Conservation (phyloP, 2,113 vertebrate genomes). For the Columba janthina region DNA sequence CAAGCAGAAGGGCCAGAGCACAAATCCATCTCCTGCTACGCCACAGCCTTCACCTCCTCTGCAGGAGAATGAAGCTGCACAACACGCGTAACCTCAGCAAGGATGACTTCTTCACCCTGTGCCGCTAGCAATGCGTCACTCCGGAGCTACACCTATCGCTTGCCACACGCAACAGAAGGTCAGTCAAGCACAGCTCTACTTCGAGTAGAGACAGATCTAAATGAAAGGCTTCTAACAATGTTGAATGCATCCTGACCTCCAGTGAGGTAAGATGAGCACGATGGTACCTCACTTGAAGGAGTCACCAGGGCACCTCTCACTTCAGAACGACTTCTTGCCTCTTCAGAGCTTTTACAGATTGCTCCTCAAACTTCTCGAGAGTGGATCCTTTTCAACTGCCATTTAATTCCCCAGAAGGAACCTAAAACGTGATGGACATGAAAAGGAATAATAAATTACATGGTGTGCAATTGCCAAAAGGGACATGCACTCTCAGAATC, state of each 20-base stretch:
- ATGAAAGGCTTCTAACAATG: neutral
- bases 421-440: neutral
- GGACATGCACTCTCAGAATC: neutral
- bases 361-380: neutral
- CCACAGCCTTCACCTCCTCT: neutral
- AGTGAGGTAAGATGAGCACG: neutral
- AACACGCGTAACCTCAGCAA: neutral
- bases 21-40: neutral
- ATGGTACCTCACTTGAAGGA: neutral
- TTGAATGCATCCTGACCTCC: neutral
- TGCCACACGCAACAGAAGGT: neutral
- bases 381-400: neutral
- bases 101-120: accelerated
- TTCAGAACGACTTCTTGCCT: neutral
- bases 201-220: neutral
- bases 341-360: neutral
- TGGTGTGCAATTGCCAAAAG: neutral
- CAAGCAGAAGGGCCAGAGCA: neutral
- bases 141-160: neutral
- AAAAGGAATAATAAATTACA: neutral
- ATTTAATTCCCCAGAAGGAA: neutral
- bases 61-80: neutral
- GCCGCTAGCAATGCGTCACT: accelerated
- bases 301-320: neutral
- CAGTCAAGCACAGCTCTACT: neutral